Evolutionary conservation across 2,113 vertebrate species (phyloP).

Genomic region (Petromus typicus): DNA sequence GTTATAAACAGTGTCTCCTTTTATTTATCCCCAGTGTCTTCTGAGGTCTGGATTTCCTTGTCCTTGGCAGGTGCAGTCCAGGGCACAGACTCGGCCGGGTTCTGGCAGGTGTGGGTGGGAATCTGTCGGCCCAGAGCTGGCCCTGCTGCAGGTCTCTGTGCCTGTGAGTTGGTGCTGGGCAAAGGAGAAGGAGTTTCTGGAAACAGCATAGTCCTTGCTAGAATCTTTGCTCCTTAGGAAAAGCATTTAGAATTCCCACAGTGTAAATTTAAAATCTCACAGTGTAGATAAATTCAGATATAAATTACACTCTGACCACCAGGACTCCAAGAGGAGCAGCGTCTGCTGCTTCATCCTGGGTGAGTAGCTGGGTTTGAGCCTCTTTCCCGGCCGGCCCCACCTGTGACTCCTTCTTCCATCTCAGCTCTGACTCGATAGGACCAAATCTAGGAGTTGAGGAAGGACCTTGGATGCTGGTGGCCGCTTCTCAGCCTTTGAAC

Average conservation of each 20-base stretch:
- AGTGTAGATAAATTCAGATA: slow-evolving; percentile 64
- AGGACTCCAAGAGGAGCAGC: slow-evolving; percentile 65
- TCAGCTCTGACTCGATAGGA: neutral
- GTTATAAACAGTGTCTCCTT: neutral
- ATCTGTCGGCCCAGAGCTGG: neutral
- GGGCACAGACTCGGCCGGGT: neutral
- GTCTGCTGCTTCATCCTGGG: slow-evolving; percentile 64
- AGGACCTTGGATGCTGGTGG: neutral
- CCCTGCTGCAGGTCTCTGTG: neutral
- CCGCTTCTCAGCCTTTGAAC: neutral
- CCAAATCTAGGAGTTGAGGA: slow-evolving; percentile 9
- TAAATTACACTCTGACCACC: slow-evolving; percentile 62
- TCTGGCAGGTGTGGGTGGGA: neutral
- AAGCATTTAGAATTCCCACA: slow-evolving; percentile 14
- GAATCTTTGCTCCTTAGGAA: slow-evolving; percentile 46
- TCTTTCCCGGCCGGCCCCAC: neutral
- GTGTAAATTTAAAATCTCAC: slow-evolving; percentile 1
- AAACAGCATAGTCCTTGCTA: neutral
- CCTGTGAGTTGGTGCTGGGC: no score
- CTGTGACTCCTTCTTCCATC: neutral
- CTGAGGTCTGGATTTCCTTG: neutral
- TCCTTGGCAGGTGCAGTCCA: neutral
- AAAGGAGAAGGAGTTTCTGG: neutral
- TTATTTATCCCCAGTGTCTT: neutral
- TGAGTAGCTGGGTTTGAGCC: slow-evolving; percentile 55